A percentile compares a stretch with the other conserved stretches of the same genome.
Evolutionary conservation across 2,113 vertebrate species (phyloP).

Genomic region (Periophthalmodon schlosseri): DNA sequence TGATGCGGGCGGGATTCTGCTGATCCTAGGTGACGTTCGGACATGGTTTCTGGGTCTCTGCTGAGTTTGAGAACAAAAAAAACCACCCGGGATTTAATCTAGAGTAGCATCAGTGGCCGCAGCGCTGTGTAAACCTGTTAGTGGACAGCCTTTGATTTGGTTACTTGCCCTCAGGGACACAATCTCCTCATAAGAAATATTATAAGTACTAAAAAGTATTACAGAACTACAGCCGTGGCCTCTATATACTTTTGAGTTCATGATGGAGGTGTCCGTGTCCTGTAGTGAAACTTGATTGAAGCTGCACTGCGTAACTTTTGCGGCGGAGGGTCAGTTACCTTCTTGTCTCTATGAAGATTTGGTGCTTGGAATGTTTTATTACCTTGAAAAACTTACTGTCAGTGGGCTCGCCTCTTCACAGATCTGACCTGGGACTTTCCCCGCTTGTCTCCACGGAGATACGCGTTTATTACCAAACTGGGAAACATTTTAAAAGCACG

Average conservation of each 20-base stretch:
- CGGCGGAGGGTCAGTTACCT: too few species aligned
- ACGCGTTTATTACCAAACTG: too few species aligned
- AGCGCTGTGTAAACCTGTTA: background rate
- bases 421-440: too few species aligned
- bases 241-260: background rate
- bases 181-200: conserved; percentile 6
- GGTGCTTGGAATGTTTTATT: too few species aligned
- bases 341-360: too few species aligned
- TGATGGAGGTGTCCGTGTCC: background rate
- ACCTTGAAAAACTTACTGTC: too few species aligned
- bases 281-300: too few species aligned
- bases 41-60: conserved; percentile 19
- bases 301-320: too few species aligned
- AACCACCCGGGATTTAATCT: background rate
- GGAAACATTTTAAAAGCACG: too few species aligned
- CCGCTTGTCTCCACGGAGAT: too few species aligned
- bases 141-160: conserved; percentile 1
- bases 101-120: background rate
- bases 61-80: conserved; percentile 16
- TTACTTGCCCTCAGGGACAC: background rate
- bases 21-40: conserved; percentile 4
- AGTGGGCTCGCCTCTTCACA: too few species aligned
- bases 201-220: background rate
- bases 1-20: conserved; percentile 18
- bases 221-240: background rate